A percentile compares a stretch with the other conserved stretches of the same genome.
phyloP scores from a whole-genome alignment of 2,797 vertebrate species.

The Paramormyrops hopkinsi region DNA sequence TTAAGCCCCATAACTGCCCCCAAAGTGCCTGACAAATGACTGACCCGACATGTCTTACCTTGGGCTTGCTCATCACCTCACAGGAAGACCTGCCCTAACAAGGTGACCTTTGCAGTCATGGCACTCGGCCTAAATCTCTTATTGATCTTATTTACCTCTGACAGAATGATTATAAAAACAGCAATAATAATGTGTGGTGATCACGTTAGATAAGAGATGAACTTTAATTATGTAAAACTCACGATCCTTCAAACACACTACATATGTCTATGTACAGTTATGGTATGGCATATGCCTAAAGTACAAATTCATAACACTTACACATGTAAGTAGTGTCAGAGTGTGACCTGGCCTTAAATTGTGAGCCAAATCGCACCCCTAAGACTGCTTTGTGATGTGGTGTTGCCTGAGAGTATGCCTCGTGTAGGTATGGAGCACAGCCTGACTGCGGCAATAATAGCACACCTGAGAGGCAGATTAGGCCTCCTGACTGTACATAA shows the following conservation, averaged over 20 bases:
- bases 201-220: background rate
- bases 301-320: background rate
- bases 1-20: background rate
- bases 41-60: background rate
- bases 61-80: background rate
- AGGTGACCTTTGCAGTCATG: background rate
- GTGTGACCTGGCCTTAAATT: background rate
- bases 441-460: background rate
- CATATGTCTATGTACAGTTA: background rate
- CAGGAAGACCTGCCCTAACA: background rate
- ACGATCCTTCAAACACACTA: background rate
- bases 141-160: background rate
- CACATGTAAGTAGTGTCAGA: background rate
- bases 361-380: background rate
- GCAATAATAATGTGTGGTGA: background rate
- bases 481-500: background rate
- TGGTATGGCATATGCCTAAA: background rate
- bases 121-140: background rate
- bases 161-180: background rate
- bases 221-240: background rate
- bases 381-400: background rate
- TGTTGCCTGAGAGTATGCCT: background rate
- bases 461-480: background rate
- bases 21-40: background rate
- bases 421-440: background rate